Conservation (phyloP, 2,888 invertebrate genomes). For the Cyaniris semiargus region DNA sequence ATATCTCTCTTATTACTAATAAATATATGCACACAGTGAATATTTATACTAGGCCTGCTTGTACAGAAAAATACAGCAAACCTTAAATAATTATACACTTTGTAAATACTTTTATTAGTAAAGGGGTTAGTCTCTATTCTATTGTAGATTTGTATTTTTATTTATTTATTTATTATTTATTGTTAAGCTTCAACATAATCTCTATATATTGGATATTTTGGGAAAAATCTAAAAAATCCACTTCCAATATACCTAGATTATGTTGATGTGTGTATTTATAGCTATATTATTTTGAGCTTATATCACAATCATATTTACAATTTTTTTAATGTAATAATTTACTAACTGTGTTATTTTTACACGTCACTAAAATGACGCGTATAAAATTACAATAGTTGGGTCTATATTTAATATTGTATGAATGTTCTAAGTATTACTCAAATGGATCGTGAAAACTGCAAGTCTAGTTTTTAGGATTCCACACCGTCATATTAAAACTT, state of each 20-base stretch:
- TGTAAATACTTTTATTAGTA: not conserved
- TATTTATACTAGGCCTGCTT: too few species aligned
- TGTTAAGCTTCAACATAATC: not conserved
- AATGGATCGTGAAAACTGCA: not conserved
- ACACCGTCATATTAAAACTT: not conserved
- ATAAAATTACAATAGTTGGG: conserved; percentile 26
- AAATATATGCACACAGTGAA: not conserved
- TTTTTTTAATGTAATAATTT: conserved; percentile 23
- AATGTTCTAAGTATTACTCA: not conserved
- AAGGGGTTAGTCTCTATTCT: not conserved
- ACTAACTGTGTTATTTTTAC: conserved; percentile 27
- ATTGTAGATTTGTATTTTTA: not conserved
- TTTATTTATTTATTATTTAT: not conserved
- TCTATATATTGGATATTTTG: not conserved
- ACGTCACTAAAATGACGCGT: conserved; percentile 10
- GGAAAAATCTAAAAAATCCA: not conserved
- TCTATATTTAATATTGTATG: conserved; percentile 12
- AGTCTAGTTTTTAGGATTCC: not conserved
- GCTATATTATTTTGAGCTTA: not conserved
- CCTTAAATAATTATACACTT: too few species aligned
- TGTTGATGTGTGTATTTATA: not conserved
- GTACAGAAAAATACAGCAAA: too few species aligned
- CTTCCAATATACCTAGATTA: not conserved
- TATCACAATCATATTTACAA: not conserved
- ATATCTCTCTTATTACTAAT: not conserved